Percentiles rank a stretch among this genome's conserved stretches.
These are phyloP conservation scores for Listronotus bonariensis DNA, from an alignment of 1,140 invertebrate species.

Conservation along the genomic window DNA sequence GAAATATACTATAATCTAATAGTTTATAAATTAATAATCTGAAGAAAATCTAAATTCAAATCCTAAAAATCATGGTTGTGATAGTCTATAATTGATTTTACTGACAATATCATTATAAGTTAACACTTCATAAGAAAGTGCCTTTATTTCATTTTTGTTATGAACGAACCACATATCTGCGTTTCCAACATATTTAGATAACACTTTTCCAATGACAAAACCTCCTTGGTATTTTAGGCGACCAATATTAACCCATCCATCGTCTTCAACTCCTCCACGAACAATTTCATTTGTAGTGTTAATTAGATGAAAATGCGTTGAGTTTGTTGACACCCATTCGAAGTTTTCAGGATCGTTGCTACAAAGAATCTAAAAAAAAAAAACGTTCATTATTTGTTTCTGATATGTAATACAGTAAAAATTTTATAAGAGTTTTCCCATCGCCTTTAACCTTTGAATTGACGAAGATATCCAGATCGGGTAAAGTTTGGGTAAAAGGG, in stretches of 20 bases:
- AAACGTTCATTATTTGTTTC: no score
- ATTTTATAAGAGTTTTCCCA: no score
- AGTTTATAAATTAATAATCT: no score
- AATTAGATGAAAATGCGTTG: slow-evolving; percentile 13
- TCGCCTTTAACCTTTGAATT: no score
- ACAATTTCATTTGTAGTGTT: slow-evolving; percentile 10
- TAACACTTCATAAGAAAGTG: neutral
- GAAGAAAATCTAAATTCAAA: no score
- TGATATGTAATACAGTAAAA: no score
- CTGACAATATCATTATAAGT: neutral
- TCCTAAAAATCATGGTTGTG: no score
- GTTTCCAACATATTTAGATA: slow-evolving; percentile 18
- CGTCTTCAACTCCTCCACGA: slow-evolving; percentile 16
- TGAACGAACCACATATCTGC: slow-evolving; percentile 16
- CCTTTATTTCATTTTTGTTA: slow-evolving; percentile 9
- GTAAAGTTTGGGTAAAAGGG: no score
- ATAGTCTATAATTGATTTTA: no score
- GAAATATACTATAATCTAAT: no score
- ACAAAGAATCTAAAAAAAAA: slow-evolving; percentile 21
- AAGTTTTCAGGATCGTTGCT: slow-evolving; percentile 14
- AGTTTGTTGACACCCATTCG: slow-evolving; percentile 8
- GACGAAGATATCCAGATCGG: no score
- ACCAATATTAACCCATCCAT: slow-evolving; percentile 16
- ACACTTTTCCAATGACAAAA: slow-evolving; percentile 21
- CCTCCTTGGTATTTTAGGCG: slow-evolving; percentile 24